These are phyloP conservation scores for Catamblyrhynchus diadema DNA, from an alignment of 2,797 vertebrate genomes.

Conservation along the genomic window DNA sequence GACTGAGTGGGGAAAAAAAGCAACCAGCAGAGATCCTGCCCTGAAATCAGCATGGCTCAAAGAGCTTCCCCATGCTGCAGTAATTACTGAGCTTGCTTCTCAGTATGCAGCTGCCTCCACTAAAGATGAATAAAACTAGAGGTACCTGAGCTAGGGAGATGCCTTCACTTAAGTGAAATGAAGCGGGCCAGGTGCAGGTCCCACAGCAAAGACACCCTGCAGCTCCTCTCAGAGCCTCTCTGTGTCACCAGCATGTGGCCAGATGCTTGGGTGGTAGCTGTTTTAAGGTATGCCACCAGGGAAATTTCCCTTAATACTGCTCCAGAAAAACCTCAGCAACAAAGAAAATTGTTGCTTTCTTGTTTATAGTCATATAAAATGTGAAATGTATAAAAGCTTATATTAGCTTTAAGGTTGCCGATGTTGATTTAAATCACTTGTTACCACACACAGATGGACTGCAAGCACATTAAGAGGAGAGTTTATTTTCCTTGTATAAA, in stretches of 20 bases:
- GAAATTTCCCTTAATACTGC: not conserved
- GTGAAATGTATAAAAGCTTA: not conserved
- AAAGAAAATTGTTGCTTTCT: not conserved
- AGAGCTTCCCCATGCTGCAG: not conserved
- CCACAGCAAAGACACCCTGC: not conserved
- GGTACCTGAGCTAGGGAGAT: not conserved
- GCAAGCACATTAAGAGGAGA: not conserved
- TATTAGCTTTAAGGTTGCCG: not conserved
- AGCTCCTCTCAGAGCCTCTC: not conserved
- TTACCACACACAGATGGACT: not conserved
- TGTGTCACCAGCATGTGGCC: not conserved
- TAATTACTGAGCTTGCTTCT: not conserved
- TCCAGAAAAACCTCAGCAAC: not conserved
- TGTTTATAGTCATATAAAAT: not conserved
- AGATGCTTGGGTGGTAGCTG: not conserved
- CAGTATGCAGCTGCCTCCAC: fast-evolving
- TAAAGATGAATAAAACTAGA: not conserved
- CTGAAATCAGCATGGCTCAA: not conserved
- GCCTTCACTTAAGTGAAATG: not conserved
- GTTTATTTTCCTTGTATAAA: not conserved
- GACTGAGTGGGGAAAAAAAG: not conserved
- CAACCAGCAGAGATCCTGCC: not conserved
- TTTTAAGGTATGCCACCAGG: not conserved
- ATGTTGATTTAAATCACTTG: not conserved
- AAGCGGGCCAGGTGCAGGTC: fast-evolving